phyloP scores from a whole-genome alignment of 1,140 invertebrate genomes.

The Bombus huntii region DNA sequence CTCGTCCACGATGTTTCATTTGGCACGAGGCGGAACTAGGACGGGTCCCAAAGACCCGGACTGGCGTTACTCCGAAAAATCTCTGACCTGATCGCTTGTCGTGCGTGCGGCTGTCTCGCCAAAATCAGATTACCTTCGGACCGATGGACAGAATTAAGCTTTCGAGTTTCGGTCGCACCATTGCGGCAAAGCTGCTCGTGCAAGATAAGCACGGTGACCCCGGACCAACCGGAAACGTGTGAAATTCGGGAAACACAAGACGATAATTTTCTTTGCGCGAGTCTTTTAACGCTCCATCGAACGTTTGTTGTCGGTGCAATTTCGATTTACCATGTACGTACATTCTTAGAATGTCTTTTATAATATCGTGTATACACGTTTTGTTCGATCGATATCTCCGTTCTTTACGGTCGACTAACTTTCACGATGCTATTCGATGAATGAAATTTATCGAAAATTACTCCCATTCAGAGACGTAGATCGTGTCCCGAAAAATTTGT shows the following conservation, averaged over 20 bases:
- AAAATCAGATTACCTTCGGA: constrained; percentile 68
- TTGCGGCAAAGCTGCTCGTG: constrained; percentile 64
- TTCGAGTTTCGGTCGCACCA: constrained; percentile 36
- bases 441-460: not conserved
- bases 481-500: not conserved
- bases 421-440: not conserved
- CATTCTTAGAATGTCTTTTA: no score
- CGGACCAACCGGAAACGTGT: not conserved
- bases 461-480: not conserved
- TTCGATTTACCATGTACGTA: no score
- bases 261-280: not conserved
- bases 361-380: not conserved
- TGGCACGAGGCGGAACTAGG: constrained; percentile 27
- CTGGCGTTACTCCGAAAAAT: constrained; percentile 45
- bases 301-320: no score
- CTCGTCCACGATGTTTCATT: constrained; percentile 31
- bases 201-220: constrained; percentile 64
- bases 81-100: constrained; percentile 5
- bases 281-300: no score
- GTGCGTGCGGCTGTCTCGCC: constrained; percentile 25
- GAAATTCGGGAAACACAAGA: not conserved
- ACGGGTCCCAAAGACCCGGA: constrained; percentile 21
- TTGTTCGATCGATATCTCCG: not conserved
- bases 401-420: not conserved
- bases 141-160: constrained; percentile 65